Base-by-base conservation (phyloP, 1,140 invertebrate species). In the Bombyx mandarina region DNA sequence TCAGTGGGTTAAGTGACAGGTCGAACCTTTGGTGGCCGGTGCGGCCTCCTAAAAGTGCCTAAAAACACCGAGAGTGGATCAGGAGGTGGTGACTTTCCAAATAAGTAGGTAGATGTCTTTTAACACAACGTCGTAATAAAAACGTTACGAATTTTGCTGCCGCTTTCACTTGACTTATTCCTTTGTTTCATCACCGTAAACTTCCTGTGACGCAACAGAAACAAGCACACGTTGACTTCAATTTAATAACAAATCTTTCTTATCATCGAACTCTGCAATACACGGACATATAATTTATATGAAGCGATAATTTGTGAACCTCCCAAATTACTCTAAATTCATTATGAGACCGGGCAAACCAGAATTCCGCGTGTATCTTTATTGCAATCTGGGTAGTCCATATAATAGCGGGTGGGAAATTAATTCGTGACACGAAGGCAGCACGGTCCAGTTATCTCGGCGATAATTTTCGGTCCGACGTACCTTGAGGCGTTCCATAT, bases 371-470 rank as follows among this genome's bases (percentile, higher is more conserved):
- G 54, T 56, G 48, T 80, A 82, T 84, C 79, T 82, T 80, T 76
- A 79, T 73, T 78, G 67, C 71, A 54, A 84, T 82, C 77, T 77
- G 67, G 55, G 60, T 69, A 69, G 72, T 77, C 67, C 66, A 73
- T 67, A 76, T 80, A 78, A 76, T 75, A 66, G 69, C 65, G 62
- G 67, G 60, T 61, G 61, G 71, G 65, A 77, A 77, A 80, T 83
- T 79, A 82, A 82, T 85, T 85, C 78, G 75, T 77, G 67, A 71
- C 74, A 77, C 71, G 77, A 62, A 67, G 66, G 63, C 67, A 58
- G 67, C 62, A 56, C 56, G 61, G 62, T 55, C 52, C 49, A 54
- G 62, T 75, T 76, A 77, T 68, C 71, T 56, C 65, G 53, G 57
- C 65, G 73, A 75, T 79, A 81, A 73, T 68, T 73, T 69, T 61